phyloP scores from a whole-genome alignment of 2,113 vertebrate species.

The Platysternon megacephalum region DNA sequence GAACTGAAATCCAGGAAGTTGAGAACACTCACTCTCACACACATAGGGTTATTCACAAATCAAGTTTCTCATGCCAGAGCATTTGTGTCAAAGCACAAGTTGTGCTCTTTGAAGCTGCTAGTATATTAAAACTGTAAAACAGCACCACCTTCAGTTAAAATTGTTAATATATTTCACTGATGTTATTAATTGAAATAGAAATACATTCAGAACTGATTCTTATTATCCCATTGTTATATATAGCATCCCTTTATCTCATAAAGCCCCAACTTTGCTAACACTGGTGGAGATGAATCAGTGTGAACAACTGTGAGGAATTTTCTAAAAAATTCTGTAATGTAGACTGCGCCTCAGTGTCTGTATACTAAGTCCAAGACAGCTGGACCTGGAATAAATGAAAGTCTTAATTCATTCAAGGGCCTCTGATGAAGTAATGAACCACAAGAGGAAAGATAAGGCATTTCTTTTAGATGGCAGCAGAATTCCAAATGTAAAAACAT shows the following conservation, averaged over 20 bases:
- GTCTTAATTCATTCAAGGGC: neutral
- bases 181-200: neutral
- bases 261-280: neutral
- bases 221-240: neutral
- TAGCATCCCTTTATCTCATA: neutral
- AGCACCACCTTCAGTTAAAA: slow-evolving; percentile 73
- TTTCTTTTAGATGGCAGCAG: slow-evolving; percentile 36
- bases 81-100: neutral
- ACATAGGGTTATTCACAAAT: neutral
- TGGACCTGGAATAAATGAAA: neutral
- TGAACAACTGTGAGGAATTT: neutral
- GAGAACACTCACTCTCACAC: neutral
- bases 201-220: neutral
- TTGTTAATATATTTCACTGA: slow-evolving; percentile 32
- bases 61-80: neutral
- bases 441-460: neutral
- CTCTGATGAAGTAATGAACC: slow-evolving; percentile 10
- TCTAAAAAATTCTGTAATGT: neutral
- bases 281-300: neutral
- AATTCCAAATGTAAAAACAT: neutral
- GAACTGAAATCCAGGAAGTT: neutral
- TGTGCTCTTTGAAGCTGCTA: slow-evolving; percentile 20
- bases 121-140: slow-evolving; percentile 63
- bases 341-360: neutral
- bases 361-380: neutral